Evolutionary conservation across 2,113 vertebrate genomes (phyloP).

Genomic region (Lathamus discolor): DNA sequence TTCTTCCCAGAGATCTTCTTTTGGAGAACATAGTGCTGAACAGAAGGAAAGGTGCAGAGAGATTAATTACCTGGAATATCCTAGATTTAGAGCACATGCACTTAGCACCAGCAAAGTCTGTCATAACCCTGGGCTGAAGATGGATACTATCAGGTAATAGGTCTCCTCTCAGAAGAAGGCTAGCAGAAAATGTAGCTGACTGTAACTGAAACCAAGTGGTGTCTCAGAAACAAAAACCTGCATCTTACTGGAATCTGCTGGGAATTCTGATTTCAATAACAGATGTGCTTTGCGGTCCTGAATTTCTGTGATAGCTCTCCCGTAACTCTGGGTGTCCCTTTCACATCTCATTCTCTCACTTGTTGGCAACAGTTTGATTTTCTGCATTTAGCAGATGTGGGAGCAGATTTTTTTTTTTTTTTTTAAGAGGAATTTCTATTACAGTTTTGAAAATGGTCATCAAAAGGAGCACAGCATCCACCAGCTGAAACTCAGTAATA

Average conservation of each 20-base stretch:
- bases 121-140: conserved; percentile 6
- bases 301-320: conserved; percentile 32
- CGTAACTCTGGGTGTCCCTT: conserved; percentile 16
- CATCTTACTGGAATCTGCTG: conserved; percentile 17
- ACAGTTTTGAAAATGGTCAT: not conserved
- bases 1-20: not conserved
- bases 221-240: conserved; percentile 5
- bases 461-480: not conserved
- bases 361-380: conserved; percentile 9
- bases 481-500: not conserved
- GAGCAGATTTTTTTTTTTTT: not conserved
- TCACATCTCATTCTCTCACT: not conserved
- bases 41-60: not conserved
- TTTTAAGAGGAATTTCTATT: not conserved
- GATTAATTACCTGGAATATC: conserved; percentile 8
- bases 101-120: not conserved
- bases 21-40: not conserved
- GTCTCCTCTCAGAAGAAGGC: conserved; percentile 26
- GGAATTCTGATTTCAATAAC: conserved; percentile 28
- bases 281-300: not conserved
- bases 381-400: not conserved
- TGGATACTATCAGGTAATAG: not conserved
- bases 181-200: conserved; percentile 16
- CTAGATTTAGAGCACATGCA: not conserved
- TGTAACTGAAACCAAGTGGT: conserved; percentile 38